These are phyloP conservation scores for Hippocampus guttulatus DNA, from an alignment of 2,113 vertebrate species.

Conservation along the genomic window DNA sequence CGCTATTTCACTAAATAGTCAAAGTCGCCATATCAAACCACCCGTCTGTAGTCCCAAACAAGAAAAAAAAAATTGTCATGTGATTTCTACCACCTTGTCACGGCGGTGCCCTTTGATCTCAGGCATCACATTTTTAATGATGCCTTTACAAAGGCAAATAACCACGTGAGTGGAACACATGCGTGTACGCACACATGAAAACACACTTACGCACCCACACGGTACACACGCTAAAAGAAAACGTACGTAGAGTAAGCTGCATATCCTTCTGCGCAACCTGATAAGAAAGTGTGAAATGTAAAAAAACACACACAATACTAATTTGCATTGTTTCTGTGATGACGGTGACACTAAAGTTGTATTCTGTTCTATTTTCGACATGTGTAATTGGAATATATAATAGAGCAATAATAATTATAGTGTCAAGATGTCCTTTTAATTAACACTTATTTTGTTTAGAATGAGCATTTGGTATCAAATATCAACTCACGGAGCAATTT, in stretches of 20 bases:
- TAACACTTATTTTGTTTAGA: too few relatives aligned
- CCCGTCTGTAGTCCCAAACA: constrained; percentile 39
- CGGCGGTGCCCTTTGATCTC: constrained; percentile 38
- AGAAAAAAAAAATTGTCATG: constrained; percentile 22
- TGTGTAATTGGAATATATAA: neutral
- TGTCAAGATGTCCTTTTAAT: too few relatives aligned
- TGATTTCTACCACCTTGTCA: constrained; percentile 16
- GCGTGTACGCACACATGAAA: neutral
- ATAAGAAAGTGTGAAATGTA: too few relatives aligned
- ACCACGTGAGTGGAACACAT: constrained; percentile 4
- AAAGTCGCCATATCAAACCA: constrained; percentile 36
- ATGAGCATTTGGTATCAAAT: too few relatives aligned
- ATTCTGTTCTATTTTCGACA: too few relatives aligned
- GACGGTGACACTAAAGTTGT: too few relatives aligned
- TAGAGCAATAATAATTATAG: too few relatives aligned
- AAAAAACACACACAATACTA: too few relatives aligned
- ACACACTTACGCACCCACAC: constrained; percentile 1
- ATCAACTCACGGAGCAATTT: too few relatives aligned
- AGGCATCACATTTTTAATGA: constrained; percentile 32
- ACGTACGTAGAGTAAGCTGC: neutral
- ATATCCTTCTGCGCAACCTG: neutral
- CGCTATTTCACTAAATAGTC: constrained; percentile 48
- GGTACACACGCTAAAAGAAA: neutral
- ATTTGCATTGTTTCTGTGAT: too few relatives aligned
- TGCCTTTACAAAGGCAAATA: constrained; percentile 23